phyloP scores from a whole-genome alignment of 2,797 vertebrate genomes.

The Pelobates cultripes region DNA sequence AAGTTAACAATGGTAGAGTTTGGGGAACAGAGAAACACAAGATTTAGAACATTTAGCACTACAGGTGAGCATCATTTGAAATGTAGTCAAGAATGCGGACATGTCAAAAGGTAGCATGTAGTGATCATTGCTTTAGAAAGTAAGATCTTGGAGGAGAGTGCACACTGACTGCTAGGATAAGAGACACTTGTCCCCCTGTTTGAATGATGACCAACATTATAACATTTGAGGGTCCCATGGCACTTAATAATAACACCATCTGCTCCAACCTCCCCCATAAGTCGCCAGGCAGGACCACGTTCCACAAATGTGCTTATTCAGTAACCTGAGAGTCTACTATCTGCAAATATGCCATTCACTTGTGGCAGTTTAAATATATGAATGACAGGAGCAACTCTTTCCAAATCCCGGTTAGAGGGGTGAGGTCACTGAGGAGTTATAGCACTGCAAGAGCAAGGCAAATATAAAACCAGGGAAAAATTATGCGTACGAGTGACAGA shows the following conservation, averaged over 20 bases:
- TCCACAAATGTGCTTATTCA: conserved; percentile 5
- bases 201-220: neutral
- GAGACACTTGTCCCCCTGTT: neutral
- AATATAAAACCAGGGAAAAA: neutral
- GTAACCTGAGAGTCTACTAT: conserved; percentile 2
- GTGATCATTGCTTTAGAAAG: no score
- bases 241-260: neutral
- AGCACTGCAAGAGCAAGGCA: neutral
- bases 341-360: conserved; percentile 15
- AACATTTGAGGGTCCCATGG: neutral
- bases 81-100: no score
- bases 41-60: no score
- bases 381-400: neutral
- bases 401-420: neutral
- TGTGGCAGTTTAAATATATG: conserved; percentile 15
- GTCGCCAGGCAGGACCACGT: neutral
- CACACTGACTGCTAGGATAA: neutral
- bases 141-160: no score
- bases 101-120: no score
- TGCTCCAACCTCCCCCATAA: neutral
- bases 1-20: no score
- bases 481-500: no score
- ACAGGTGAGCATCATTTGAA: no score
- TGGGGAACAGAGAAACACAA: no score
- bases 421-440: neutral